Conservation (phyloP, 1,140 invertebrate genomes). For the Cyclina sinensis region DNA sequence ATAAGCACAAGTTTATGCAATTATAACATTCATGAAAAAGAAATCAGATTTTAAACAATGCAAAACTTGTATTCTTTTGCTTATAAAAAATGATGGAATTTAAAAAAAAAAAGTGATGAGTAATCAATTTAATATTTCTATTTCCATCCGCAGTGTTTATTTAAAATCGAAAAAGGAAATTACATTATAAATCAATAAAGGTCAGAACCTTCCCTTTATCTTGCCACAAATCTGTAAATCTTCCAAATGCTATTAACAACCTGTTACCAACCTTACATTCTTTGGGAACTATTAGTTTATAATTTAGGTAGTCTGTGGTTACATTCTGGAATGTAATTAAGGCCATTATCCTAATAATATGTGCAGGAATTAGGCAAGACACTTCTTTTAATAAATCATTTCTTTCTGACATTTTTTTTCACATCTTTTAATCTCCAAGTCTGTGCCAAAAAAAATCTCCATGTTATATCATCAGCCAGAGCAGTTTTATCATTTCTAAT, state of each 20-base stretch:
- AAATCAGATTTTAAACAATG: too few relatives aligned
- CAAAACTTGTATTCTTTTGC: too few relatives aligned
- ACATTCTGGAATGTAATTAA: neutral
- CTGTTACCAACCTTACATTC: neutral
- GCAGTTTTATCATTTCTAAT: conserved; percentile 8
- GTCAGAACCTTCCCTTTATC: neutral
- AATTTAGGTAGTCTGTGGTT: neutral
- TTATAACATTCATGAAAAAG: too few relatives aligned
- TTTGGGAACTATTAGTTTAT: neutral
- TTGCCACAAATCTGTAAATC: too few relatives aligned
- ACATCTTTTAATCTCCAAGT: neutral
- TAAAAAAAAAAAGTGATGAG: too few relatives aligned
- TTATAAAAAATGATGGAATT: too few relatives aligned
- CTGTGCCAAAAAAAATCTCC: conserved; percentile 3
- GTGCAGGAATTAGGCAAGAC: conserved; percentile 13
- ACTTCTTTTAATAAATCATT: neutral
- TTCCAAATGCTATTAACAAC: neutral
- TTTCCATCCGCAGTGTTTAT: neutral
- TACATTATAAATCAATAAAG: neutral
- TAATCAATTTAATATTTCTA: too few relatives aligned
- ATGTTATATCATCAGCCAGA: neutral
- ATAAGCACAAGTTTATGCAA: too few relatives aligned
- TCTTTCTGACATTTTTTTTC: neutral
- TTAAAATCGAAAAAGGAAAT: neutral
- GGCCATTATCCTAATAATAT: neutral